Conservation (phyloP, 2,888 invertebrate species). For the Tenthredo livida region DNA sequence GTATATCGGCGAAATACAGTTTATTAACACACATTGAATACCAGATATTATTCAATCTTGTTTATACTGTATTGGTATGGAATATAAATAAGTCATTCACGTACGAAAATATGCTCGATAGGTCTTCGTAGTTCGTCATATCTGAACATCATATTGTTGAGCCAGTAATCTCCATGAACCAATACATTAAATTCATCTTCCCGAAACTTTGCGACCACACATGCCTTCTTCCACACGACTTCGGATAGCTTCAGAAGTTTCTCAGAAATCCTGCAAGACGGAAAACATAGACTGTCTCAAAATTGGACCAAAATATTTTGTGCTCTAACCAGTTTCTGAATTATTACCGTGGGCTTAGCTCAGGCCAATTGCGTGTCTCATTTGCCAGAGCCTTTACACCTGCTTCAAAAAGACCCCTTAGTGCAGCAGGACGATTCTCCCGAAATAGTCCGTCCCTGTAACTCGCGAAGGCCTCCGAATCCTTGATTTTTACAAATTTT, state of each 20-base stretch:
- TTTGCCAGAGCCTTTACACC: neutral
- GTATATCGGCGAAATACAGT: neutral
- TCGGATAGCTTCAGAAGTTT: constrained; percentile 54
- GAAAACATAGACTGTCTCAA: neutral
- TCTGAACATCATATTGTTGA: constrained; percentile 74
- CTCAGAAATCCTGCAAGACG: constrained; percentile 49
- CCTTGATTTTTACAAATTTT: neutral
- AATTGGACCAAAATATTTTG: neutral
- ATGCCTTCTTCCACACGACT: constrained; percentile 56
- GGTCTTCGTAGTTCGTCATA: constrained; percentile 67
- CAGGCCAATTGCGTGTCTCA: neutral
- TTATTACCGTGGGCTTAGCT: neutral
- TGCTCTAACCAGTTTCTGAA: neutral
- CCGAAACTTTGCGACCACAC: neutral
- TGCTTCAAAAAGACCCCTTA: neutral
- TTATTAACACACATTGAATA: neutral
- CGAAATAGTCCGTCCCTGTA: neutral
- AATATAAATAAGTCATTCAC: constrained; percentile 53
- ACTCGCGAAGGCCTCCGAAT: neutral
- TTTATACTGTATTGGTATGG: neutral
- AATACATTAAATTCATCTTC: constrained; percentile 71
- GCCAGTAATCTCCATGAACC: constrained; percentile 74
- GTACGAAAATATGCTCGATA: constrained; percentile 70
- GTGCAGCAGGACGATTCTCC: neutral
- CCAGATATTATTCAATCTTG: neutral